A percentile compares a stretch with the other conserved stretches of the same genome.
phyloP scores from a whole-genome alignment of 2,113 vertebrate genomes.

The Tamias sibiricus region DNA sequence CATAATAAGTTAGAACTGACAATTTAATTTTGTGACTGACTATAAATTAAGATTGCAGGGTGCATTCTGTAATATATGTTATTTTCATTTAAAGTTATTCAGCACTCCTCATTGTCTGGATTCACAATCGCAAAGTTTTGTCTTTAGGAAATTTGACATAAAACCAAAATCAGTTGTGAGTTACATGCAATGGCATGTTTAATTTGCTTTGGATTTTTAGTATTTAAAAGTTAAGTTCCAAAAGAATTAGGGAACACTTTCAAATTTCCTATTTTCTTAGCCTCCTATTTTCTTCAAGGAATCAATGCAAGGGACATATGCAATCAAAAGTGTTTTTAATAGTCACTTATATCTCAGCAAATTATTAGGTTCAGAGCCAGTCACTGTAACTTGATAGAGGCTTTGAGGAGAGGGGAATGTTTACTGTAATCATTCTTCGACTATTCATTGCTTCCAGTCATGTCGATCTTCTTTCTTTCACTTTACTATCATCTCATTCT shows the following conservation, averaged over 20 bases:
- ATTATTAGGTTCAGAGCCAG: not conserved
- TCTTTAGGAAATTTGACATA: conserved; percentile 34
- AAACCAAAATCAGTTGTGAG: not conserved
- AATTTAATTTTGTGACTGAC: conserved; percentile 32
- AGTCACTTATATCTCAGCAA: conserved; percentile 4
- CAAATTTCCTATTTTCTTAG: not conserved
- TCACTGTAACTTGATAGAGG: not conserved
- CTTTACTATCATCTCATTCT: not conserved
- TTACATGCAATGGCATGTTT: conserved; percentile 13
- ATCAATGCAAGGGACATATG: not conserved
- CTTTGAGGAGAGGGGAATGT: not conserved
- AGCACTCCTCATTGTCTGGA: conserved; percentile 28
- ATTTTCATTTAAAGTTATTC: conserved; percentile 34
- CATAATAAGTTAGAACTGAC: not conserved
- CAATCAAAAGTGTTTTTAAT: not conserved
- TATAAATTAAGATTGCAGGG: conserved; percentile 16
- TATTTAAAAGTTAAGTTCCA: conserved; percentile 44
- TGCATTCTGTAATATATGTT: not conserved
- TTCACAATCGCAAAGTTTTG: conserved; percentile 12
- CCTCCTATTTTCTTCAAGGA: not conserved
- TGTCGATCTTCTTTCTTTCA: not conserved
- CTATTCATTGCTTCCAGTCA: not conserved
- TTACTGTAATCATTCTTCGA: not conserved
- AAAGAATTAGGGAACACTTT: conserved; percentile 35
- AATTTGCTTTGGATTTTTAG: conserved; percentile 50